These are phyloP conservation scores for Diorhabda elongata DNA, from an alignment of 1,140 invertebrate genomes.

Conservation along the genomic window DNA sequence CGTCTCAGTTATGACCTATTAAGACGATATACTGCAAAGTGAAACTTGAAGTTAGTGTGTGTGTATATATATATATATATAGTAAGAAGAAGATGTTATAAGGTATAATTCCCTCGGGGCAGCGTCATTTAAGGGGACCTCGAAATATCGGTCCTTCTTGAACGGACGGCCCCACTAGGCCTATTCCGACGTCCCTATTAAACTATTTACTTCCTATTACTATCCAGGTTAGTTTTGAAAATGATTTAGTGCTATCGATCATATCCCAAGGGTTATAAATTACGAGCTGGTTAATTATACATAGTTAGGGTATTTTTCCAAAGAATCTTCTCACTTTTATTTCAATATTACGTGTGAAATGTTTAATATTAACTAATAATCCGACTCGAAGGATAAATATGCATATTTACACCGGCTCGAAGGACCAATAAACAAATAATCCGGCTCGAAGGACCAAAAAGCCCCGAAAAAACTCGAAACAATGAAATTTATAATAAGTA, in stretches of 20 bases:
- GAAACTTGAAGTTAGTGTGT: slow-evolving; percentile 23
- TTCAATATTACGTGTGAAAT: too few relatives aligned
- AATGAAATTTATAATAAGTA: too few relatives aligned
- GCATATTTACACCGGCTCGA: too few relatives aligned
- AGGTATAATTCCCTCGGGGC: slow-evolving; percentile 24
- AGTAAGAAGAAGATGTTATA: slow-evolving; percentile 27
- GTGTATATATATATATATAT: background rate
- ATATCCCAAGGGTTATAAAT: background rate
- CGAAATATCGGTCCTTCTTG: slow-evolving; percentile 17
- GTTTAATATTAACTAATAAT: too few relatives aligned
- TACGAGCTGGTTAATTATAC: background rate
- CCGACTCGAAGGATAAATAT: too few relatives aligned
- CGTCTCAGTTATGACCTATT: slow-evolving; percentile 15
- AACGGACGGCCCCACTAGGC: slow-evolving; percentile 24
- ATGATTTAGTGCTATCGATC: slow-evolving; percentile 11
- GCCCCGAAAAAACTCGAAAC: too few relatives aligned
- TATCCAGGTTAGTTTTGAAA: slow-evolving; percentile 9
- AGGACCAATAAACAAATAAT: too few relatives aligned
- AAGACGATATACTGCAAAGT: slow-evolving; percentile 30
- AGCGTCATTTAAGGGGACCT: slow-evolving; percentile 20
- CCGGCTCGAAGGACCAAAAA: too few relatives aligned
- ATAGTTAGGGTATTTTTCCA: too few relatives aligned
- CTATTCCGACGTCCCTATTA: slow-evolving; percentile 14
- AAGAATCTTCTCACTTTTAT: too few relatives aligned
- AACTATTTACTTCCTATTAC: slow-evolving; percentile 16